phyloP scores from a whole-genome alignment of 2,797 vertebrate genomes.

The Enteromius anoplus region DNA sequence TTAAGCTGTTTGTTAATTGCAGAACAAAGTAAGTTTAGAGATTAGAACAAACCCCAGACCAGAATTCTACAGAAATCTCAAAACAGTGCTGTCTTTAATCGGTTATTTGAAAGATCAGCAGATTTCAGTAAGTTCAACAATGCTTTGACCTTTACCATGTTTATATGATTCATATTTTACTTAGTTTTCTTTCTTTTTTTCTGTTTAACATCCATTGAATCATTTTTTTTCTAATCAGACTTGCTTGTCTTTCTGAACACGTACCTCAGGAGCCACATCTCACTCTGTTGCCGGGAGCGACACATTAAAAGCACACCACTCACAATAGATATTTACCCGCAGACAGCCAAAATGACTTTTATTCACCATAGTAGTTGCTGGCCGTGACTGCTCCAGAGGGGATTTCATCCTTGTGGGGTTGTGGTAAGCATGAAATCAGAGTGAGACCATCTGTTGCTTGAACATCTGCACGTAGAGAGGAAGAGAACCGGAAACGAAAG shows the following conservation, averaged over 20 bases:
- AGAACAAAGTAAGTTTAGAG: background rate
- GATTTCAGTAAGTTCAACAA: background rate
- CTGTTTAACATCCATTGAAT: constrained; percentile 40
- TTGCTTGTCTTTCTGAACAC: constrained; percentile 50
- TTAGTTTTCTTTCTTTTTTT: constrained; percentile 6
- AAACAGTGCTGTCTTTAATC: background rate
- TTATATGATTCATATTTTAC: constrained; percentile 31
- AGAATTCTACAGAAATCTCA: background rate
- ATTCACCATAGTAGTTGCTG: constrained; percentile 29
- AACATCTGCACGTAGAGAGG: background rate
- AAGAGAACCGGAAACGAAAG: background rate
- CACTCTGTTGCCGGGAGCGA: constrained; percentile 56
- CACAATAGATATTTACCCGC: constrained; percentile 59
- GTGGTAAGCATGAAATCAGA: constrained; percentile 26
- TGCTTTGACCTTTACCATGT: background rate
- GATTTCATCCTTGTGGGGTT: constrained; percentile 30
- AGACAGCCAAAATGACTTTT: constrained; percentile 46
- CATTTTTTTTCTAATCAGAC: constrained; percentile 39
- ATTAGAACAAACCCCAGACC: background rate
- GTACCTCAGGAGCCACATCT: constrained; percentile 49
- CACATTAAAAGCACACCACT: constrained; percentile 52
- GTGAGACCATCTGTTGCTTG: constrained; percentile 24
- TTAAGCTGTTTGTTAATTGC: background rate
- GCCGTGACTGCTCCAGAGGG: constrained; percentile 4
- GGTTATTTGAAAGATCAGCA: constrained; percentile 1